Evolutionary conservation across 2,113 vertebrate species (phyloP).

Genomic region (Limanda limanda): DNA sequence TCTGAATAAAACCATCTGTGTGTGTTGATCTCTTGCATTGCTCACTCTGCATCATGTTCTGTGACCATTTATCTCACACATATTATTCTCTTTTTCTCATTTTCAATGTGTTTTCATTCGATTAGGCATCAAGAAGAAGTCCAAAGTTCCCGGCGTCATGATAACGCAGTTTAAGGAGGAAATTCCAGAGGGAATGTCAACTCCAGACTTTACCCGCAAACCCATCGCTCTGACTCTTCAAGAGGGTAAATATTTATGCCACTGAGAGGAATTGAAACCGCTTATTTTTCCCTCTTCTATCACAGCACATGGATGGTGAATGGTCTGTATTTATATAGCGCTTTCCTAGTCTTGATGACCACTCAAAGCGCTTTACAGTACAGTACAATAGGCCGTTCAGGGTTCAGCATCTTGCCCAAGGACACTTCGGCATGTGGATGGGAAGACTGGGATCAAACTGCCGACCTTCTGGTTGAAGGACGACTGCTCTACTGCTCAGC

Average conservation of each 20-base stretch:
- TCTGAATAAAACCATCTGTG: neutral
- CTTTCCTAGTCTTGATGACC: too few species aligned
- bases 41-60: neutral
- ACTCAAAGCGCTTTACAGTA: too few species aligned
- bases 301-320: neutral
- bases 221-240: conserved; percentile 89
- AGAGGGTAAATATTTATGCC: conserved; percentile 82
- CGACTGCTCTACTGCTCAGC: too few species aligned
- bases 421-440: too few species aligned
- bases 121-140: conserved; percentile 83
- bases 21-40: neutral
- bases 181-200: conserved; percentile 85
- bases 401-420: too few species aligned
- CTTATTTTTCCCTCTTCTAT: neutral
- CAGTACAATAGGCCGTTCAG: too few species aligned
- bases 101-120: conserved; percentile 20
- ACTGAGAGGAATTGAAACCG: too few species aligned
- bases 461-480: too few species aligned
- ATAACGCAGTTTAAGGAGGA: conserved; percentile 86
- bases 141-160: conserved; percentile 87
- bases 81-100: conserved; percentile 1
- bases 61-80: neutral
- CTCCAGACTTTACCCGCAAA: conserved; percentile 89
- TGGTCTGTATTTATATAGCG: too few species aligned
- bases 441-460: too few species aligned